Conservation (phyloP, 2,888 invertebrate species). For the Heteromurus nitidus region DNA sequence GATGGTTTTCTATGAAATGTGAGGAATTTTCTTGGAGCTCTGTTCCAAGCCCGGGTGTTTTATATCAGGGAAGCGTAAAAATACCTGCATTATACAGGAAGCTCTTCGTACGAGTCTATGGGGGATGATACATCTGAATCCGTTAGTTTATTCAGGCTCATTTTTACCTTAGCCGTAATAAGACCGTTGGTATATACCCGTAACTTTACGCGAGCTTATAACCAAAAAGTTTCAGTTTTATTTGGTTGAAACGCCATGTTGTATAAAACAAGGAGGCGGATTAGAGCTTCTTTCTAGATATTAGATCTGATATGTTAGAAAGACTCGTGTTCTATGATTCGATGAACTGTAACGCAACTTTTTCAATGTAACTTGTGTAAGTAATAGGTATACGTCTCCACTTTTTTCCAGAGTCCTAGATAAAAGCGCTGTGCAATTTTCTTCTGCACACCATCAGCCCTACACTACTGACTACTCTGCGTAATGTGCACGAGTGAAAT, state of each 20-base stretch:
- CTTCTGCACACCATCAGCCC: neutral
- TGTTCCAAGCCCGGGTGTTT: no score
- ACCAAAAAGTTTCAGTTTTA: no score
- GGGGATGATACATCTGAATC: constrained; percentile 1
- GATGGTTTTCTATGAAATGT: neutral
- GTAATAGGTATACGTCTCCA: no score
- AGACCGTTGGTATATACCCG: neutral
- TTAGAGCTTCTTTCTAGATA: no score
- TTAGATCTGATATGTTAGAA: no score
- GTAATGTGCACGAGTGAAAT: neutral
- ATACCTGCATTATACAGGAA: no score
- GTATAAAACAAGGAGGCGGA: no score
- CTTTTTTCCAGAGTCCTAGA: neutral
- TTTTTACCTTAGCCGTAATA: neutral
- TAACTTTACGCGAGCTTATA: neutral
- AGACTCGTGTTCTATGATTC: neutral
- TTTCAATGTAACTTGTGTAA: neutral
- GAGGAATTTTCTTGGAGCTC: neutral
- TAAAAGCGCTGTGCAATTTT: neutral
- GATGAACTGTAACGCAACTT: neutral
- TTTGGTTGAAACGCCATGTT: no score
- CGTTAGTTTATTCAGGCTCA: neutral
- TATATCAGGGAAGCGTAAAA: neutral
- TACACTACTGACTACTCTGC: no score
- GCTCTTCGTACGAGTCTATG: no score